These are phyloP conservation scores for Ophion ellenae DNA, from an alignment of 2,888 invertebrate genomes.

Conservation along the genomic window DNA sequence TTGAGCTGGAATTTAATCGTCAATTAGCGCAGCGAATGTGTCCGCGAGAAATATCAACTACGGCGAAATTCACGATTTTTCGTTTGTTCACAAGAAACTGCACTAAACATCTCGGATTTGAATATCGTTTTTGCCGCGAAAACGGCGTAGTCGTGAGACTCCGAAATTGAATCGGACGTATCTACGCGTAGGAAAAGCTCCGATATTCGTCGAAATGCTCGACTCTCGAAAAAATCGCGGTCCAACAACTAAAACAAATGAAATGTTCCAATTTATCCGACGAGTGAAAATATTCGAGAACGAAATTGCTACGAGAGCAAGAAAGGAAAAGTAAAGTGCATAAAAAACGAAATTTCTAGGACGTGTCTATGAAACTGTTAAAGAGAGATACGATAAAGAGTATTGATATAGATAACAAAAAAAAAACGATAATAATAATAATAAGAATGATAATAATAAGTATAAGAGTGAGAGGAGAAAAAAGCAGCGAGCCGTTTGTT, in stretches of 20 bases:
- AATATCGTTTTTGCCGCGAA: neutral
- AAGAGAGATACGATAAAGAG: conserved; percentile 50
- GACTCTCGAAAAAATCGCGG: conserved; percentile 35
- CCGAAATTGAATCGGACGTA: neutral
- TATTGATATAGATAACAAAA: conserved; percentile 41
- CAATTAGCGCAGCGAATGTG: no score
- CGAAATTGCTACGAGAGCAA: conserved; percentile 16
- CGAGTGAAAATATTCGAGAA: conserved; percentile 15
- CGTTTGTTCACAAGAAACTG: no score
- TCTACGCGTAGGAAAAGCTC: neutral
- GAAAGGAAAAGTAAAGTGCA: neutral
- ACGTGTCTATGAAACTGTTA: conserved; percentile 51
- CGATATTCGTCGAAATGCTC: neutral
- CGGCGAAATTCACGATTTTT: no score
- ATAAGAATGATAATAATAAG: conserved; percentile 18
- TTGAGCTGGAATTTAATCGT: no score
- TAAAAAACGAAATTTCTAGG: neutral
- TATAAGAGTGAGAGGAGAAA: neutral
- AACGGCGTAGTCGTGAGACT: neutral
- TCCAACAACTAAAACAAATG: conserved; percentile 59
- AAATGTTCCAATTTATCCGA: conserved; percentile 15
- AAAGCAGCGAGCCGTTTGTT: conserved; percentile 35
- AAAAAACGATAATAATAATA: conserved; percentile 21
- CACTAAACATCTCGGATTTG: neutral
- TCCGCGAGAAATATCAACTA: no score